phyloP scores from a whole-genome alignment of 1,140 invertebrate species.

The Saccostrea echinata region DNA sequence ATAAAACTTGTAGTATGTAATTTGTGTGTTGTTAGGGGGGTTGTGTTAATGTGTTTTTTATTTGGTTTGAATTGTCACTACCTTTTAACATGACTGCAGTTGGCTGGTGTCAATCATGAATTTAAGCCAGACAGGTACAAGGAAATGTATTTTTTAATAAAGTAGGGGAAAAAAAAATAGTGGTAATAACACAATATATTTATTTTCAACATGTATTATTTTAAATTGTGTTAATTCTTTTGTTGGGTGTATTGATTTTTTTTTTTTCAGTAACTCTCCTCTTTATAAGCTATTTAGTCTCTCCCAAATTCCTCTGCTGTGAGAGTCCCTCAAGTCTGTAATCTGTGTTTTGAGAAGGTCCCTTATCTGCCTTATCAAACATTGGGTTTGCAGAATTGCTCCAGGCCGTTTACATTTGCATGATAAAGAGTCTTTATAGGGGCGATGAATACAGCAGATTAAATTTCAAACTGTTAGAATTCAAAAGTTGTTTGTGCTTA shows the following conservation, averaged over 20 bases:
- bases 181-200: no score
- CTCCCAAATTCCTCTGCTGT: not conserved
- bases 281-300: no score
- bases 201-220: no score
- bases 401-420: slow-evolving; percentile 52
- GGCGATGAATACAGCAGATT: slow-evolving; percentile 51
- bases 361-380: slow-evolving; percentile 21
- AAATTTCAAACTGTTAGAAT: slow-evolving; percentile 47
- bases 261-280: no score
- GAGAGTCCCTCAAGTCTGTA: not conserved
- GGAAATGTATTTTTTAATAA: no score
- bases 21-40: not conserved
- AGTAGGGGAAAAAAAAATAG: no score
- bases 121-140: not conserved
- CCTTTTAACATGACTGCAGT: not conserved
- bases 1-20: not conserved
- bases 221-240: no score
- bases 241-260: no score
- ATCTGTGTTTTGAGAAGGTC: slow-evolving; percentile 42
- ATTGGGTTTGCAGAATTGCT: slow-evolving; percentile 46
- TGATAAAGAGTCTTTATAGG: slow-evolving; percentile 51
- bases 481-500: slow-evolving; percentile 39
- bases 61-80: not conserved
- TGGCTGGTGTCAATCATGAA: not conserved
- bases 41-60: not conserved